Percentiles rank a stretch among this genome's conserved stretches.
phyloP scores from a whole-genome alignment of 2,888 invertebrate species.

The Physocephala rufipes region DNA sequence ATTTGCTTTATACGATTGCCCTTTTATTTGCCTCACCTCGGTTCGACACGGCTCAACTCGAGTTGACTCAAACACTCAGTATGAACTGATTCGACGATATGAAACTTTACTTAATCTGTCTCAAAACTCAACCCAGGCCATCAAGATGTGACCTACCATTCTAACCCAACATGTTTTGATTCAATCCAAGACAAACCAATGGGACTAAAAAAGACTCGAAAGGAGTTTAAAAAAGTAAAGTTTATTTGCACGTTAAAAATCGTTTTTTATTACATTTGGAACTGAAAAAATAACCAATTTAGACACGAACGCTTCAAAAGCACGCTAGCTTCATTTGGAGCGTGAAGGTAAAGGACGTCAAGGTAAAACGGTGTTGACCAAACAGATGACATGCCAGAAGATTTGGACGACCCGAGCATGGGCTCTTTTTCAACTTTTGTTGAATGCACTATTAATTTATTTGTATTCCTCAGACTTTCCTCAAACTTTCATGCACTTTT shows the following conservation, averaged over 20 bases:
- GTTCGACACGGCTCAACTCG: too few species aligned
- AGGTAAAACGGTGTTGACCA: not conserved
- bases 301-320: too few species aligned
- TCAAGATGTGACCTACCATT: not conserved
- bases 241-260: constrained; percentile 4
- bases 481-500: too few species aligned
- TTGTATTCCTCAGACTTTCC: too few species aligned
- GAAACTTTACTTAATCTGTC: too few species aligned
- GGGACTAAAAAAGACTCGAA: too few species aligned
- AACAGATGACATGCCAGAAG: not conserved
- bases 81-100: too few species aligned
- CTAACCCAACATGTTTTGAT: not conserved
- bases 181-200: not conserved
- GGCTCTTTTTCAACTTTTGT: not conserved
- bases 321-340: not conserved
- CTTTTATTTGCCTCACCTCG: too few species aligned
- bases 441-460: too few species aligned
- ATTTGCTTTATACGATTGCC: too few species aligned
- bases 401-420: not conserved
- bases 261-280: not conserved
- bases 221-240: not conserved
- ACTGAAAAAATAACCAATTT: not conserved
- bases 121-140: too few species aligned
- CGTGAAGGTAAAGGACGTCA: not conserved
- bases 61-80: too few species aligned